A percentile compares a stretch with the other conserved stretches of the same genome.
Evolutionary conservation across 2,797 vertebrate genomes (phyloP).

Genomic region (Limnodromus scolopaceus): DNA sequence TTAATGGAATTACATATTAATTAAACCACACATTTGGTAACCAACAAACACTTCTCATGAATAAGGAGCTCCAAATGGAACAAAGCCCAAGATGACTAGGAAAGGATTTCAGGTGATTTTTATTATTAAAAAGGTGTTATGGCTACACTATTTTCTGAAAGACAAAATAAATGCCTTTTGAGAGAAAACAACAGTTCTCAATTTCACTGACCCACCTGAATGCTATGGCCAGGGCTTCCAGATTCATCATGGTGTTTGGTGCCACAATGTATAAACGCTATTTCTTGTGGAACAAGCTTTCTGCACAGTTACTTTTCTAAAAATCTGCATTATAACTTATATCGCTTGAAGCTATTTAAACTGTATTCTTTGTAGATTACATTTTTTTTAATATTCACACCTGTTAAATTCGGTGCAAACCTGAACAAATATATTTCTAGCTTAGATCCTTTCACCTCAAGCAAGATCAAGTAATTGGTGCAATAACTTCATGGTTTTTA

Average conservation of each 20-base stretch:
- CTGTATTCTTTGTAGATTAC: neutral
- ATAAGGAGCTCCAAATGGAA: neutral
- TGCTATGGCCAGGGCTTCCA: neutral
- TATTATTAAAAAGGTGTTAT: neutral
- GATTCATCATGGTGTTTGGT: neutral
- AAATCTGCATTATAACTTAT: neutral
- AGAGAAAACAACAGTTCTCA: neutral
- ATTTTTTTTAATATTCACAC: constrained; percentile 3
- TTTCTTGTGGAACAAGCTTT: neutral
- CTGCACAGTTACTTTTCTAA: neutral
- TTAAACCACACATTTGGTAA: neutral
- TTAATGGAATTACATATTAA: neutral
- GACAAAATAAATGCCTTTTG: neutral
- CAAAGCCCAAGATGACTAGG: accelerated
- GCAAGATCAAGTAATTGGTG: constrained; percentile 59
- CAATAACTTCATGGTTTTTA: constrained; percentile 31
- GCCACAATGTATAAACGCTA: neutral
- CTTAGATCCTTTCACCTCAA: constrained; percentile 47
- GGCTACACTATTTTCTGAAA: neutral
- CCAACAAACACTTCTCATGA: neutral
- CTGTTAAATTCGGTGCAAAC: constrained; percentile 25
- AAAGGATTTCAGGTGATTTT: neutral
- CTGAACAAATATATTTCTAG: neutral
- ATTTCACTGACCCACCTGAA: neutral
- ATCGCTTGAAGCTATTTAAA: constrained; percentile 30